Base-by-base conservation (phyloP, 2,797 vertebrate genomes). In the Tenualosa ilisha region DNA sequence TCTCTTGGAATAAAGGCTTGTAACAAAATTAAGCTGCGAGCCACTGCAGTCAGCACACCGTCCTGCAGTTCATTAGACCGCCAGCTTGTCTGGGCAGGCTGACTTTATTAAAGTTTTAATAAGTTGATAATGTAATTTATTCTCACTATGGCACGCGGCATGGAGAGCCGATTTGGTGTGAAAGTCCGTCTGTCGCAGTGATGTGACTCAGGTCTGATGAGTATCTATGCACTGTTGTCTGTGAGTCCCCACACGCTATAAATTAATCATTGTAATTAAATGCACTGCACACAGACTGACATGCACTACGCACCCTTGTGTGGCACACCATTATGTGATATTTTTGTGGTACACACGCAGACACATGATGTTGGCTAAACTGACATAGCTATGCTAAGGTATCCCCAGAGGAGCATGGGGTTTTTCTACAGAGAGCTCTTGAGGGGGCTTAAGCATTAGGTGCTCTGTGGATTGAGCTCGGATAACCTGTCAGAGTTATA, bases 51-150 rank as follows among this genome's bases (percentile, higher is more conserved):
- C 68, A 75, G 31, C 68, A 75, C 68, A 75, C 31, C 31, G 91
- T 92, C 89, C 90, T 86, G 22, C 85, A 89, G 89, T 86, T 91
- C 86, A 56, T 82, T 37, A 56, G 24, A 20, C 26, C 26, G 82
- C 49, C 26, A n/a, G 50, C 53, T 17, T 84, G 26, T 72, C 53
- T 83, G 63, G 7, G 24, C 87, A 56, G 84, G 65, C 86, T 81
- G 84, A 88, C 86, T 90, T 89, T 89, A 89, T 89, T 90, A 89
- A 61, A 84, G 86, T 87, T 90, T 91, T 90, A 90, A 91, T 89
- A 88, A 91, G 87, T 91, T 89, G 87, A 89, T 91, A 89, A 90
- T 90, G 90, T 86, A 88, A 90, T 90, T 91, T 85, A 89, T 89
- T 86, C 86, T 40, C 68, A 75, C 68, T 15, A 26, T 43, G 31